These are phyloP conservation scores for Drosophila peninsularis DNA, from an alignment of 2,888 invertebrate species.

Conservation along the genomic window DNA sequence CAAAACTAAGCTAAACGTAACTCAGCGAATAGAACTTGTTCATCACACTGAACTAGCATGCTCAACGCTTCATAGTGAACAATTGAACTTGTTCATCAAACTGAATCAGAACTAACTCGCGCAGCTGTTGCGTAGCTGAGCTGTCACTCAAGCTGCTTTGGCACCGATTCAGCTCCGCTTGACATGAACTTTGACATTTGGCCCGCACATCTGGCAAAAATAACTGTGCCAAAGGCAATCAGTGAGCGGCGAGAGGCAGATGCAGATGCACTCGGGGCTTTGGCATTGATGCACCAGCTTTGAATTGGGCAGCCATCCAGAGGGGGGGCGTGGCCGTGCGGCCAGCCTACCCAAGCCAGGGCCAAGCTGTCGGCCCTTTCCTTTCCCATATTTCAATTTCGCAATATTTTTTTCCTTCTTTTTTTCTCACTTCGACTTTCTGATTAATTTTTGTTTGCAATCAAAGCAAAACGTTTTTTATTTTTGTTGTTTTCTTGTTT, in stretches of 20 bases:
- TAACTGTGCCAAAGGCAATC: constrained; percentile 13
- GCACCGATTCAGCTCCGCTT: neutral
- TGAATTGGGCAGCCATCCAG: constrained; percentile 13
- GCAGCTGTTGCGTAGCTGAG: neutral
- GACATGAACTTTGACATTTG: constrained; percentile 15
- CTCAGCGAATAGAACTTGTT: too few relatives aligned
- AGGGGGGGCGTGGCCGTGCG: constrained; percentile 29
- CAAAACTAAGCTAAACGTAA: neutral
- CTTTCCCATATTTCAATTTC: constrained; percentile 13
- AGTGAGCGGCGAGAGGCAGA: constrained; percentile 3
- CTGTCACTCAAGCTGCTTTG: neutral
- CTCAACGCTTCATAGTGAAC: too few relatives aligned
- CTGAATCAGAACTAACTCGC: neutral
- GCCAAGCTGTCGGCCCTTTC: constrained; percentile 25
- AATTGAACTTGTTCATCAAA: neutral
- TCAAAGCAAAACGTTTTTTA: constrained; percentile 29
- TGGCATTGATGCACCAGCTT: neutral
- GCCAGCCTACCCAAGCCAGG: constrained; percentile 44
- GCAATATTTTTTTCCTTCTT: neutral
- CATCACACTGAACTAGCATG: too few relatives aligned
- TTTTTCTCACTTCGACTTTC: constrained; percentile 6
- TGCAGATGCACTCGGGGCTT: constrained; percentile 17
- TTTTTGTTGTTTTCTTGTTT: neutral
- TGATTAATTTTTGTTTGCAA: constrained; percentile 38
- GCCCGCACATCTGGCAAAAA: constrained; percentile 16